Evolutionary conservation across 1,140 invertebrate species (phyloP).

Genomic region (Xylocopa sonorina): DNA sequence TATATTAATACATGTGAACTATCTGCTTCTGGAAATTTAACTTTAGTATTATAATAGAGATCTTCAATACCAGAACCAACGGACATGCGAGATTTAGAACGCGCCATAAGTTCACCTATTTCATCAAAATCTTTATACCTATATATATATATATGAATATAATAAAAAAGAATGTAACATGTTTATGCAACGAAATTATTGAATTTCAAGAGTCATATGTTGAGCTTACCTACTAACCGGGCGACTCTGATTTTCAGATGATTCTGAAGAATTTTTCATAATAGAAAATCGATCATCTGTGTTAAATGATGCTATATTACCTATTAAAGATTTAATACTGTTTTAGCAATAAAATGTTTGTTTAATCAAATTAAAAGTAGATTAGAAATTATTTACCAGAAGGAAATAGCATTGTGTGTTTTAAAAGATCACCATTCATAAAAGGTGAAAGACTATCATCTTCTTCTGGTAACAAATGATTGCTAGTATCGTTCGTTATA

Average conservation of each 20-base stretch:
- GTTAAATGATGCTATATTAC: slow-evolving; percentile 76
- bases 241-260: slow-evolving; percentile 80
- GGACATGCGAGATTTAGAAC: slow-evolving; percentile 83
- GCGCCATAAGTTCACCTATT: slow-evolving; percentile 81
- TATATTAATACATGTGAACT: slow-evolving; percentile 74
- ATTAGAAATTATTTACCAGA: slow-evolving; percentile 80
- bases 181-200: not conserved
- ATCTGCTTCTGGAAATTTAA: slow-evolving; percentile 75
- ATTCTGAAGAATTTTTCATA: slow-evolving; percentile 79
- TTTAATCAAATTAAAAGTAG: not conserved
- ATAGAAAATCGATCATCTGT: slow-evolving; percentile 79
- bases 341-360: not conserved
- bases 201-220: not conserved
- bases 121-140: slow-evolving; percentile 82
- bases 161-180: slow-evolving; percentile 23
- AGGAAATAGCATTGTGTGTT: slow-evolving; percentile 86
- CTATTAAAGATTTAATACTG: slow-evolving; percentile 62
- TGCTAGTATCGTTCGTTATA: slow-evolving; percentile 82
- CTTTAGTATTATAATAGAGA: slow-evolving; percentile 74
- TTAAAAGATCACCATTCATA: slow-evolving; percentile 87
- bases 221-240: slow-evolving; percentile 79
- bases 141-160: slow-evolving; percentile 67
- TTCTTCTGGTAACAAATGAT: slow-evolving; percentile 83
- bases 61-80: slow-evolving; percentile 78
- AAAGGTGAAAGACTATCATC: slow-evolving; percentile 87